Conservation (phyloP, 2,888 invertebrate genomes). For the Chorisops tibialis region DNA sequence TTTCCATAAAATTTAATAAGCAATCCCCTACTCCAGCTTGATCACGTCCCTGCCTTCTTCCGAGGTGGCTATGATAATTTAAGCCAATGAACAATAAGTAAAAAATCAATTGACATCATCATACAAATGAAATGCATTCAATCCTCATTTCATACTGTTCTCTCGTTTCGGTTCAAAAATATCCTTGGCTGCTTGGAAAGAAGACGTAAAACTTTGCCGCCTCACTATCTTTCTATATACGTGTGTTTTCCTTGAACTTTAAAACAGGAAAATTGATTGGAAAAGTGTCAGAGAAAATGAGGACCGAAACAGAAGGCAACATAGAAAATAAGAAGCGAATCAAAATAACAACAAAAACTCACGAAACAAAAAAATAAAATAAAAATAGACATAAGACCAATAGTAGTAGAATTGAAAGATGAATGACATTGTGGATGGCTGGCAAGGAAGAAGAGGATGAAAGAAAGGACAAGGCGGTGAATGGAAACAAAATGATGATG, state of each 20-base stretch:
- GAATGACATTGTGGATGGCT: slow-evolving; percentile 29
- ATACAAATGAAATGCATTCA: no score
- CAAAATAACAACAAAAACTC: neutral
- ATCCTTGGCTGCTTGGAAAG: no score
- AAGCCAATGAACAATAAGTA: no score
- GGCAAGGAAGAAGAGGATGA: neutral
- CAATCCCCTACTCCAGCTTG: no score
- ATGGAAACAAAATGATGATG: slow-evolving; percentile 12
- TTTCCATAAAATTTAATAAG: no score
- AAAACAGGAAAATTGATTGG: slow-evolving; percentile 33
- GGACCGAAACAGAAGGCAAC: slow-evolving; percentile 29
- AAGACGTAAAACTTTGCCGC: no score
- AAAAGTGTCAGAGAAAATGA: slow-evolving; percentile 34
- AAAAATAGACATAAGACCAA: slow-evolving; percentile 16
- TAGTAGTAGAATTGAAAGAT: slow-evolving; percentile 33
- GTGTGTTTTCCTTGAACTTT: slow-evolving; percentile 27
- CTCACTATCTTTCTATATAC: no score
- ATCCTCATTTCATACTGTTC: no score
- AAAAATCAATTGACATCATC: no score
- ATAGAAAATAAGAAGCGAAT: slow-evolving; percentile 23
- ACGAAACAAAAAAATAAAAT: neutral
- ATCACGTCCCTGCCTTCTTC: no score
- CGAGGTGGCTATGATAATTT: no score
- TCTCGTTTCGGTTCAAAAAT: no score
- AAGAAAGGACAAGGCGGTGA: neutral